phyloP scores from a whole-genome alignment of 92 coral and sea anemone genomes.

The Micromussa lordhowensis region DNA sequence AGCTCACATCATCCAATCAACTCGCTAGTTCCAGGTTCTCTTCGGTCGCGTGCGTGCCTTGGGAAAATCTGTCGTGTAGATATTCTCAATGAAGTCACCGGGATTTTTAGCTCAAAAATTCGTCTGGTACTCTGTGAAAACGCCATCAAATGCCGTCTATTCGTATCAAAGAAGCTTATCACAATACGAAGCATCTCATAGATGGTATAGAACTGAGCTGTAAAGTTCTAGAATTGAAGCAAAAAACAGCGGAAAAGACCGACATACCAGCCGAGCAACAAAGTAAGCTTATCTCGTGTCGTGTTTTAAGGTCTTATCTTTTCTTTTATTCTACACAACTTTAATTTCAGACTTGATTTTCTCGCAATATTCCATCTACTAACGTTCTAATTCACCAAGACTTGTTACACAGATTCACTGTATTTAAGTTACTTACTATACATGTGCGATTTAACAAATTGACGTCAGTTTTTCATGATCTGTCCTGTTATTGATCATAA shows the following conservation, averaged over 20 bases:
- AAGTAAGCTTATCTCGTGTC: conserved; percentile 59
- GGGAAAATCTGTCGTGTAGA: neutral
- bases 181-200: conserved; percentile 75
- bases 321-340: too few species aligned
- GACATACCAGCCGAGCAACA: conserved; percentile 83
- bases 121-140: neutral
- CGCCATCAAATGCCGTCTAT: conserved; percentile 82
- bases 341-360: neutral
- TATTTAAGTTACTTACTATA: too few species aligned
- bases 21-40: conserved; percentile 34
- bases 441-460: too few species aligned
- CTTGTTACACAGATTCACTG: too few species aligned
- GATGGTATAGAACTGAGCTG: conserved; percentile 81
- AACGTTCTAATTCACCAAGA: neutral
- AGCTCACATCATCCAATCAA: conserved; percentile 22
- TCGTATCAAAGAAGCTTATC: conserved; percentile 83
- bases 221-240: conserved; percentile 79
- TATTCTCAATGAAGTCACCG: neutral
- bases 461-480: too few species aligned
- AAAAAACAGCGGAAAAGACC: conserved; percentile 75
- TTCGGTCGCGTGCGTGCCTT: neutral
- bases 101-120: neutral
- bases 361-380: neutral
- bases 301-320: neutral
- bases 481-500: too few species aligned